Conservation (phyloP, 2,113 vertebrate species). For the Shinisaurus crocodilurus region DNA sequence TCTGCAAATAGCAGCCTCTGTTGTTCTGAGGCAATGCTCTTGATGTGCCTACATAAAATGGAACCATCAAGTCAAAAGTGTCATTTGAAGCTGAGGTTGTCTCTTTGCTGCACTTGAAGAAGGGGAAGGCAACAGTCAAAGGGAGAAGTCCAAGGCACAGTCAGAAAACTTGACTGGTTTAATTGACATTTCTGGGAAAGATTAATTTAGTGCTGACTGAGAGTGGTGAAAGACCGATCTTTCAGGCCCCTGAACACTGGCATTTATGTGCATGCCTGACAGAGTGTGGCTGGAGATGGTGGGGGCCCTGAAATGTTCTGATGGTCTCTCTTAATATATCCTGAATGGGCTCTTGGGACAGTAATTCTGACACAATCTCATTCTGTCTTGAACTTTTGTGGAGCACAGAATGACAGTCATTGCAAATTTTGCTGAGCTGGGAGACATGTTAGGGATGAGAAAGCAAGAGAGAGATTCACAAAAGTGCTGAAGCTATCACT, state of each 20-base stretch:
- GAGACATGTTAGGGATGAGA: not conserved
- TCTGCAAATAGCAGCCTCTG: not conserved
- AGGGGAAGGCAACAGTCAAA: constrained; percentile 48
- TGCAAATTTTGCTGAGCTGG: constrained; percentile 44
- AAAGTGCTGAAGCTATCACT: constrained; percentile 35
- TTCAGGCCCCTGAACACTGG: not conserved
- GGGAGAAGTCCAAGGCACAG: constrained; percentile 40
- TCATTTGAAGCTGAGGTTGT: constrained; percentile 24
- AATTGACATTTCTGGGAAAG: constrained; percentile 59
- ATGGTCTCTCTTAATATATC: not conserved
- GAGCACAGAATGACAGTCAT: constrained; percentile 35
- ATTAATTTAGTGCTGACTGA: constrained; percentile 56
- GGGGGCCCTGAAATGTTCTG: not conserved
- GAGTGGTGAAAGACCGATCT: constrained; percentile 24
- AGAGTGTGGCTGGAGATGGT: not conserved
- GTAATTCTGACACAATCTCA: not conserved
- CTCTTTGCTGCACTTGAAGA: constrained; percentile 26
- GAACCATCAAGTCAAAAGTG: not conserved
- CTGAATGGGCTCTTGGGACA: constrained; percentile 29
- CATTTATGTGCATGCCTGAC: not conserved
- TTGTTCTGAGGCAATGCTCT: not conserved
- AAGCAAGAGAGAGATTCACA: accelerated
- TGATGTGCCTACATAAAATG: not conserved
- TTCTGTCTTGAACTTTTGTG: not conserved
- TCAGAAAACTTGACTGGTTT: constrained; percentile 24